Conservation (phyloP, 2,113 vertebrate species). For the Sinosuthora webbiana region DNA sequence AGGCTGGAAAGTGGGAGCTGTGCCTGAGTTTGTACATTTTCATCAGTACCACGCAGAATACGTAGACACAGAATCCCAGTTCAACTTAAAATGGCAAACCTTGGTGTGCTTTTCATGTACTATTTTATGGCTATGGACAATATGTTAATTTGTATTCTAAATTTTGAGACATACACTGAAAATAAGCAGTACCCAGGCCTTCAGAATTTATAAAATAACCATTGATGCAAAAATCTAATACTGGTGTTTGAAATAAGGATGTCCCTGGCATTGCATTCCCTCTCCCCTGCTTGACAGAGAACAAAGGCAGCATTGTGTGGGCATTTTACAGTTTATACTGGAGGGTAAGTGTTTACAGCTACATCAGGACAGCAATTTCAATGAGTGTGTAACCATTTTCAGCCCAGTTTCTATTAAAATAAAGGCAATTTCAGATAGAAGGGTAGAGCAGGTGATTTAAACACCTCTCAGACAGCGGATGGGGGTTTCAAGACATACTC, state of each 20-base stretch:
- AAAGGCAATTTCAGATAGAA: not conserved
- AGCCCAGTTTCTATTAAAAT: not conserved
- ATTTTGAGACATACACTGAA: not conserved
- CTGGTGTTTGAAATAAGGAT: not conserved
- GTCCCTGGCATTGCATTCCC: not conserved
- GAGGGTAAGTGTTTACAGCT: slow-evolving; percentile 1
- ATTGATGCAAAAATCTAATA: not conserved
- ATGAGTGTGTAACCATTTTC: not conserved
- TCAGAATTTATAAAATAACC: not conserved
- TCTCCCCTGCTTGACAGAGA: not conserved
- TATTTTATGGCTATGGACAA: not conserved
- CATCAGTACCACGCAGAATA: not conserved
- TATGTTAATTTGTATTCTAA: not conserved
- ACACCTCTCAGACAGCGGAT: not conserved
- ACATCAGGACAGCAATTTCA: not conserved
- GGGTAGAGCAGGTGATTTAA: not conserved
- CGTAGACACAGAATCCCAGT: not conserved
- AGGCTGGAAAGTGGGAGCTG: not conserved
- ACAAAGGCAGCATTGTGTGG: slow-evolving; percentile 19
- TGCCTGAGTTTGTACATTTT: not conserved
- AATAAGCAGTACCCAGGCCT: not conserved
- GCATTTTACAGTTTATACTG: not conserved
- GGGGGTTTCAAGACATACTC: not conserved
- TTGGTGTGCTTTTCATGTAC: not conserved
- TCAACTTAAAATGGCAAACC: not conserved